Conservation (phyloP, 2,797 vertebrate species). For the Hyperoplus lanceolatus region DNA sequence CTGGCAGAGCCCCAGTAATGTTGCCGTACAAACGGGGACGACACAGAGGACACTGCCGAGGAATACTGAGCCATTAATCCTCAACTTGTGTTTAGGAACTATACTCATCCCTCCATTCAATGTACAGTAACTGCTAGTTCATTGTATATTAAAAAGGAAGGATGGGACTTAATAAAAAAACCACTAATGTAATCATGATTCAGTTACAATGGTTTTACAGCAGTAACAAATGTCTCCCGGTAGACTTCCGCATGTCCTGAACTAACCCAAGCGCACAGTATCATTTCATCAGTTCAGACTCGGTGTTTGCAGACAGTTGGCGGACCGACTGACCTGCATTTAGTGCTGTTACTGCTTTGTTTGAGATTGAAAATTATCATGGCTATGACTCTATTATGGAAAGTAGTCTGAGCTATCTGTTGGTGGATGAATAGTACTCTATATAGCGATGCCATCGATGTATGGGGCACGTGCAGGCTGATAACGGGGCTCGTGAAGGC, state of each 20-base stretch:
- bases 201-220: slow-evolving; percentile 2
- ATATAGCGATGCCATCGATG: no score
- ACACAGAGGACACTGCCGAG: slow-evolving; percentile 36
- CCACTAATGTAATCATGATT: neutral
- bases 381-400: no score
- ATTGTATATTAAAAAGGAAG: neutral
- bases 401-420: no score
- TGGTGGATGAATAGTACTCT: no score
- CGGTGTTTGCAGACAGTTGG: slow-evolving; percentile 9
- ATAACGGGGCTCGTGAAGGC: no score
- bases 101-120: slow-evolving; percentile 15
- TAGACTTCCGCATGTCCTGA: neutral
- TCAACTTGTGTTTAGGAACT: slow-evolving; percentile 36
- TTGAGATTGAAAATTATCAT: no score
- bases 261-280: slow-evolving; percentile 7
- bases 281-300: slow-evolving; percentile 27
- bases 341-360: no score
- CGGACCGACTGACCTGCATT: slow-evolving; percentile 83
- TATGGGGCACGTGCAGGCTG: no score
- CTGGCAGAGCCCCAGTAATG: slow-evolving; percentile 45
- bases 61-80: slow-evolving; percentile 41
- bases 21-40: slow-evolving; percentile 28
- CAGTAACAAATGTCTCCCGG: slow-evolving; percentile 9
- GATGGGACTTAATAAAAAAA: neutral
- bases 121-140: slow-evolving; percentile 1